These are phyloP conservation scores for Otis tarda DNA, from an alignment of 2,113 vertebrate genomes.

Conservation along the genomic window DNA sequence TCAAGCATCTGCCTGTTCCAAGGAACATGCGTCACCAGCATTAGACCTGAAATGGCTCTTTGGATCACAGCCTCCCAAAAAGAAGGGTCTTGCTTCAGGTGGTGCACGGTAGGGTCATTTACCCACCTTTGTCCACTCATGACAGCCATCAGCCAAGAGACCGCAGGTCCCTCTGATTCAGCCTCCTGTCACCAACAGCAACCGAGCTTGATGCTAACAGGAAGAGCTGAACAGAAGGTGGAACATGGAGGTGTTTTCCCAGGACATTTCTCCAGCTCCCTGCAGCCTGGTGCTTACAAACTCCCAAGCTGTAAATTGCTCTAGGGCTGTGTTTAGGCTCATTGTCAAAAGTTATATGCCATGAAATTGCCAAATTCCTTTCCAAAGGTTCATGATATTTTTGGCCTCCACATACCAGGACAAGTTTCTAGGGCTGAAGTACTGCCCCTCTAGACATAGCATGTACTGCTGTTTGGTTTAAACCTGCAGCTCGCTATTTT, in stretches of 20 bases:
- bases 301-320: background rate
- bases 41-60: background rate
- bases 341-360: constrained; percentile 18
- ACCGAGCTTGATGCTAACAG: background rate
- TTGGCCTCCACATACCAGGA: background rate
- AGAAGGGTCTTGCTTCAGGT: background rate
- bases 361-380: constrained; percentile 15
- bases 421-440: background rate
- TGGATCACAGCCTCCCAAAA: background rate
- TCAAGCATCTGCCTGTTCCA: background rate
- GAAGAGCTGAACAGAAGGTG: background rate
- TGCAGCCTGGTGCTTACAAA: background rate
- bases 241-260: background rate
- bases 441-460: fast-evolving
- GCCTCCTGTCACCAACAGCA: background rate
- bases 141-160: background rate
- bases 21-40: fast-evolving
- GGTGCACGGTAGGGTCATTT: background rate
- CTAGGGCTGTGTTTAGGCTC: background rate
- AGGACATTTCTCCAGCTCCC: background rate
- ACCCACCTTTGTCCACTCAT: no score
- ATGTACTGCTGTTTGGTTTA: background rate
- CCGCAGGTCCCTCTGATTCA: background rate
- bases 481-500: background rate
- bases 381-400: background rate